Evolutionary conservation across 2,797 vertebrate genomes (phyloP).

Genomic region (Gymnodraco acuticeps): DNA sequence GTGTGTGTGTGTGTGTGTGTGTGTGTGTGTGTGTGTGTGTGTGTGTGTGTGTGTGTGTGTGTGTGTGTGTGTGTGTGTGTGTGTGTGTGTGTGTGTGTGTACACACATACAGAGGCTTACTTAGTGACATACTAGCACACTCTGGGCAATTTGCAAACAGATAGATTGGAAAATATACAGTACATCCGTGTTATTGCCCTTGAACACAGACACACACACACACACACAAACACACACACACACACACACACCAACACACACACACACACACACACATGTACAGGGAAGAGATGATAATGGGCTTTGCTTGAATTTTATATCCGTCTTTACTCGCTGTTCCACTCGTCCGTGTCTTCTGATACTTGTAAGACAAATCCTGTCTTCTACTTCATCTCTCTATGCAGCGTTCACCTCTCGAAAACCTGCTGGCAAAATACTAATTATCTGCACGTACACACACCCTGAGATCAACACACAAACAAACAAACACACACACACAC

Average conservation of each 20-base stretch:
- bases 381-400: slow-evolving; percentile 43
- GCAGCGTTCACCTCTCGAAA: slow-evolving; percentile 50
- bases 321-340: slow-evolving; percentile 67
- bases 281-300: slow-evolving; percentile 61
- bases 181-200: slow-evolving; percentile 47
- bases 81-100: slow-evolving; percentile 1
- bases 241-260: slow-evolving; percentile 6
- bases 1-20: too few relatives aligned
- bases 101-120: slow-evolving; percentile 32
- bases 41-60: slow-evolving; percentile 14
- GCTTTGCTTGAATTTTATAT: slow-evolving; percentile 60
- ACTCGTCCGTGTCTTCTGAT: slow-evolving; percentile 61
- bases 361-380: slow-evolving; percentile 72
- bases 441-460: slow-evolving; percentile 17
- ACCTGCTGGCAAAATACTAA: slow-evolving; percentile 50
- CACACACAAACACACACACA: slow-evolving; percentile 15
- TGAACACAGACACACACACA: background rate
- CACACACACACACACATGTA: slow-evolving; percentile 27
- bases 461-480: background rate
- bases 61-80: slow-evolving; percentile 10
- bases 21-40: too few relatives aligned
- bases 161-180: slow-evolving; percentile 63
- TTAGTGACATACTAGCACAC: slow-evolving; percentile 63
- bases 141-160: slow-evolving; percentile 58
- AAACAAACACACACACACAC: slow-evolving; percentile 12